Base-by-base conservation (phyloP, 2,797 vertebrate species). In the Micromesistius poutassou region DNA sequence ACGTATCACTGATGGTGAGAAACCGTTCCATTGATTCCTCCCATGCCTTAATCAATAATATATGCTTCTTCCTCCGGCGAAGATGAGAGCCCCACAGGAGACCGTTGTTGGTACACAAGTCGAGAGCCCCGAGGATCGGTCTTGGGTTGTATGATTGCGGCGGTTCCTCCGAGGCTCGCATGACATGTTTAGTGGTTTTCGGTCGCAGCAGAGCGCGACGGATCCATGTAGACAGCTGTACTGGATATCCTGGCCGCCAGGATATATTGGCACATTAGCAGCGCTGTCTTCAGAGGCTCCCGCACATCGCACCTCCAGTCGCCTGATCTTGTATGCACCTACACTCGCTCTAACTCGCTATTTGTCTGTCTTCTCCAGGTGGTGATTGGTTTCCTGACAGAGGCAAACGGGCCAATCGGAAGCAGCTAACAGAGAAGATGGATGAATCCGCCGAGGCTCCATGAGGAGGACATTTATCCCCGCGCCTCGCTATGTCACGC, bases 321-420 rank as follows among this genome's bases (percentile, higher is more conserved):
- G 10, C 12, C 62, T 66, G 0, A 66, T 28, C 62, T 66, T 66
- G 62, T 66, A 71, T 78, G 76, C 80, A 76, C 71, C 77, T 77
- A 73, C 31, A 30, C 76, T 80, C 74, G 84, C 82, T 80, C 46
- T 83, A 85, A 87, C 80, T 81, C 81, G 28, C 81, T 80, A 85
- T 81, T 81, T 84, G 68, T 90, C 79, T 89, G 76, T 94, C 87
- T 92, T 84, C 90, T 87, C 75, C 86, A 94, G 93, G 89, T 93
- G 82, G 16, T 85, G 84, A 90, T 79, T 85, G 86, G 87, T 84
- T 85, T 79, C 88, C 85, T 83, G 87, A 83, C 90, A 89, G 91
- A 91, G 91, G 91, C 88, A 84, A 76, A 87, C 89, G 92, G 89
- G 88, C 62, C 85, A 83, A 89, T 86, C 83, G 85, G 86, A 83